These are phyloP conservation scores for Blastobasis adustella DNA, from an alignment of 2,888 invertebrate species.

Conservation along the genomic window DNA sequence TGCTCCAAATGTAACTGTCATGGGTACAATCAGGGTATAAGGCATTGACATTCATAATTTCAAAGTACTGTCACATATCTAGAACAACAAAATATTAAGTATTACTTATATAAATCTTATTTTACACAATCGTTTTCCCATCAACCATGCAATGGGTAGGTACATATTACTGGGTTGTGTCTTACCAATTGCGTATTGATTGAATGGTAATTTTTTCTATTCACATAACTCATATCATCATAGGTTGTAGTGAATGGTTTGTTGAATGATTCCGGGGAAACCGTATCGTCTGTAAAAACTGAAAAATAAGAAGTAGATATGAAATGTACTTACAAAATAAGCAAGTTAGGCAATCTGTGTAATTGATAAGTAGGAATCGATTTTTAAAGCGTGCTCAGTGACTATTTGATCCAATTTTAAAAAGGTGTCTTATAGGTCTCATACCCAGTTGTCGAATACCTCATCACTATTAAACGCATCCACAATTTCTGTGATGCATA, in stretches of 20 bases:
- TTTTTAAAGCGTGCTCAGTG: neutral
- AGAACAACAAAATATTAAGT: neutral
- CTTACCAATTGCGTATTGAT: slow-evolving; percentile 4
- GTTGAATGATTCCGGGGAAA: slow-evolving; percentile 4
- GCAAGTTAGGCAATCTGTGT: neutral
- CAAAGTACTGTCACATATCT: neutral
- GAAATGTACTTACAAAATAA: neutral
- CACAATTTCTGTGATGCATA: neutral
- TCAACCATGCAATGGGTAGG: neutral
- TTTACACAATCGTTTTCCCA: too few relatives aligned
- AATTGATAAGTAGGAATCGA: neutral
- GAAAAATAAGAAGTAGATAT: neutral
- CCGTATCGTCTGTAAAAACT: slow-evolving; percentile 5
- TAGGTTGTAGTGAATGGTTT: slow-evolving; percentile 2
- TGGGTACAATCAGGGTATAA: neutral
- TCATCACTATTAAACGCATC: neutral
- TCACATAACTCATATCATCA: slow-evolving; percentile 6
- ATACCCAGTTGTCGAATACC: neutral
- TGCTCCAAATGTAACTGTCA: too few relatives aligned
- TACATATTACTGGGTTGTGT: neutral
- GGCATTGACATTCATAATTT: neutral
- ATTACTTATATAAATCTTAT: too few relatives aligned
- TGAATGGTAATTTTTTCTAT: slow-evolving; percentile 7
- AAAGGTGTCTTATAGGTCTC: neutral
- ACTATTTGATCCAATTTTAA: neutral